phyloP scores from a whole-genome alignment of 1,140 invertebrate species.

The Ceratina calcarata region DNA sequence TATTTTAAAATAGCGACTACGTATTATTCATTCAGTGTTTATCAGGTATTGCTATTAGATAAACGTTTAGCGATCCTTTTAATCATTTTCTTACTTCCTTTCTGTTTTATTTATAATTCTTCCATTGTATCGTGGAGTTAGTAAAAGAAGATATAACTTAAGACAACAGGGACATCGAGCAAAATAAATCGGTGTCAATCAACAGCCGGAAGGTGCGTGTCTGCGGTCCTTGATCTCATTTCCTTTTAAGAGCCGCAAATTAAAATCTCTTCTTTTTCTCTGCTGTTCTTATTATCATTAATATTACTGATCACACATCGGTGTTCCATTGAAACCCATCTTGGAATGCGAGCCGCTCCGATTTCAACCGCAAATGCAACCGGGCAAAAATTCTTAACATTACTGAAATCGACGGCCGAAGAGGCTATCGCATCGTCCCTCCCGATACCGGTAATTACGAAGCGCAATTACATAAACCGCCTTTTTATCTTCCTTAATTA shows the following conservation, averaged over 20 bases:
- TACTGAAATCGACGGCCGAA: constrained; percentile 47
- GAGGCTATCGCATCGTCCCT: constrained; percentile 38
- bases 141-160: background rate
- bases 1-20: too few species aligned
- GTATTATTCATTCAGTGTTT: too few species aligned
- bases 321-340: constrained; percentile 48
- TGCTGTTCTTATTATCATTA: constrained; percentile 46
- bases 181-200: constrained; percentile 40
- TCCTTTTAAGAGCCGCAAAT: constrained; percentile 31
- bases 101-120: background rate
- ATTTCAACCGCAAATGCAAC: constrained; percentile 55
- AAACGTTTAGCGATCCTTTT: too few species aligned
- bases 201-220: constrained; percentile 15
- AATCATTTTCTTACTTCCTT: too few species aligned
- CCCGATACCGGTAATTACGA: constrained; percentile 19
- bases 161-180: background rate
- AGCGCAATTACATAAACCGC: constrained; percentile 33
- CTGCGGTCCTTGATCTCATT: constrained; percentile 32
- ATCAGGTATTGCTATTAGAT: too few species aligned
- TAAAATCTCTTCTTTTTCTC: constrained; percentile 12
- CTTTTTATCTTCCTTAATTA: constrained; percentile 46
- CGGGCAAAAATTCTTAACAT: constrained; percentile 55
- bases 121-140: too few species aligned
- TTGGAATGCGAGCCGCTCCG: constrained; percentile 58
- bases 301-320: constrained; percentile 50